Base-by-base conservation (phyloP, 1,140 invertebrate genomes). In the Drosophila sp. region DNA sequence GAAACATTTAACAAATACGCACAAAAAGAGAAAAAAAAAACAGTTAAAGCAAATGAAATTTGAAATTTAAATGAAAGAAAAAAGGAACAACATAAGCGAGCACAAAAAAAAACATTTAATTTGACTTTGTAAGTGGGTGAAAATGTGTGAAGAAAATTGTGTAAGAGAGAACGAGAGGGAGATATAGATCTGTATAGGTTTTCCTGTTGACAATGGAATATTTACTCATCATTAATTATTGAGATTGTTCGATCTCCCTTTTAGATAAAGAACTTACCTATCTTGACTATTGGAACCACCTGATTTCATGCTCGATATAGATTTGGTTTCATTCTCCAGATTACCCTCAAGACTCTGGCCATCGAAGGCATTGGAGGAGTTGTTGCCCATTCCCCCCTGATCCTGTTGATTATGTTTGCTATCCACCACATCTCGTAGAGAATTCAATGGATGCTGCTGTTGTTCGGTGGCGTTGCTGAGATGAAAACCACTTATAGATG, bases 271-370 rank as follows among this genome's bases (percentile, higher is more conserved):
- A 2, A 50, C 71, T 90, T 79, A 91, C 90, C 90, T 84, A 50
- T 91, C 95, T 76, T 96, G 94, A 81, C 94, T 92, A 79, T 94
- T 92, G 56, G 95, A 94, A 80, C 95, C 95, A 74, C 95, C 93
- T 67, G 94, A 95, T 90, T 93, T 95, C 77, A 92, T 93, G 92
- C 93, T 95, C 84, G 92, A 95, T 85, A 93, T 95, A 85, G 92
- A 95, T 92, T 94, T 95, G 69, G 93, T 95, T 80, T 92, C 95
- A 7, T 95, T 96, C 91, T 98, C 96, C 61, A 97, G 95, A 92
- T 97, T 97, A 68, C 90, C 86, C 73, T 87, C 80, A 35, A 89
- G 69, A 35, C 84, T 89, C 50, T 89, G 84, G 7, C 77, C 85
- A 67, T 89, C 84, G 56, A 84, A 87, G 50, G 78, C 86, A 65